Percentiles rank a stretch among this genome's conserved stretches.
phyloP scores from a whole-genome alignment of 2,113 vertebrate species.

The Solenodon paradoxus region DNA sequence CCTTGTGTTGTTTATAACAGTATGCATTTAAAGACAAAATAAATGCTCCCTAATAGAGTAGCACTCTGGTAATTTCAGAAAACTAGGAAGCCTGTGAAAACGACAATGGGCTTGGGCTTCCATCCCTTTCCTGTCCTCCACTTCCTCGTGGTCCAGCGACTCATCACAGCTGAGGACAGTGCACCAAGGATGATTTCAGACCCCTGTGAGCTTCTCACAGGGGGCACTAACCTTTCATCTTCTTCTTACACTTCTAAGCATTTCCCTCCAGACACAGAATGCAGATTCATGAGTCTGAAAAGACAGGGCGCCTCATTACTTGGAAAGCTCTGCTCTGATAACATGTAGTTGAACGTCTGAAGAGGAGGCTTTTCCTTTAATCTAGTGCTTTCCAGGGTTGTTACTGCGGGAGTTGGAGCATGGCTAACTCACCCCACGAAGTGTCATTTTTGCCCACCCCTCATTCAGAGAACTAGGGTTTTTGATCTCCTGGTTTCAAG shows the following conservation, averaged over 20 bases:
- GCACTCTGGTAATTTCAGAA: neutral
- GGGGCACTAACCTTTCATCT: too few species aligned
- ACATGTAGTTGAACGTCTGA: neutral
- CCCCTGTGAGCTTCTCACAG: neutral
- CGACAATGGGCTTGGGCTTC: neutral
- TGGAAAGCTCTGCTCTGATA: neutral
- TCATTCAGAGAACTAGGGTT: neutral
- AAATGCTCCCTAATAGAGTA: neutral
- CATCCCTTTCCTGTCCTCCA: too few species aligned
- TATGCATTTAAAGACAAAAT: neutral
- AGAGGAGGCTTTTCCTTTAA: neutral
- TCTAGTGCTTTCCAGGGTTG: neutral
- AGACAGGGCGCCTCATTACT: rapidly evolving
- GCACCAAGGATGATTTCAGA: neutral
- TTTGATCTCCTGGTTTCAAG: neutral
- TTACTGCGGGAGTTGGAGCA: neutral
- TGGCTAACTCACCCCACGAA: neutral
- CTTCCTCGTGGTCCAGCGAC: neutral
- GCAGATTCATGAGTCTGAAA: neutral
- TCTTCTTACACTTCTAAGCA: neutral
- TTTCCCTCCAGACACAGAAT: too few species aligned
- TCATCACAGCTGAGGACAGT: neutral
- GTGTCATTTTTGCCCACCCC: neutral
- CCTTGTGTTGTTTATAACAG: neutral
- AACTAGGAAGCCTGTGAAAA: neutral